phyloP scores from a whole-genome alignment of 2,888 invertebrate genomes.

The Pristionchus fissidentatus region DNA sequence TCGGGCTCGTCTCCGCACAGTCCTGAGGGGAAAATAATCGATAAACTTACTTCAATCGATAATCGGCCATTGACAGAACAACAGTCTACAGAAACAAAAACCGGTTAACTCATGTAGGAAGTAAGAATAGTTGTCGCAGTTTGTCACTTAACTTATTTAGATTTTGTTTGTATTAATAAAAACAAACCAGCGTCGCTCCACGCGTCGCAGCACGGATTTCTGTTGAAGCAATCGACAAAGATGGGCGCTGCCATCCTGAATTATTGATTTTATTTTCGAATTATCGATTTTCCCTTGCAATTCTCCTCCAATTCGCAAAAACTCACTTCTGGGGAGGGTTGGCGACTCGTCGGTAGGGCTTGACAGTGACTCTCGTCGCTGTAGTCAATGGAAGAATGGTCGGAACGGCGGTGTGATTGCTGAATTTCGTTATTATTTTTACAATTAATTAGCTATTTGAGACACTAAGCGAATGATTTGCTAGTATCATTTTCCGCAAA shows the following conservation, averaged over 20 bases:
- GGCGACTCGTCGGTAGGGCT: conserved; percentile 16
- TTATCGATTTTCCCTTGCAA: not conserved
- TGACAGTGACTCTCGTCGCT: conserved; percentile 6
- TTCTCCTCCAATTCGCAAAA: not conserved
- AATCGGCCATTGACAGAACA: too few species aligned
- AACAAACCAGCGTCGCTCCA: conserved; percentile 62
- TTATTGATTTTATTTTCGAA: not conserved
- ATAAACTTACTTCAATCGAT: too few species aligned
- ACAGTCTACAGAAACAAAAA: too few species aligned
- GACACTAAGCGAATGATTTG: too few species aligned
- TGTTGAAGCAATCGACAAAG: conserved; percentile 72
- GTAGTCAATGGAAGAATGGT: conserved; percentile 5
- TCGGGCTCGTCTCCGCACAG: conserved; percentile 66
- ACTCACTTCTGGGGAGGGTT: conserved; percentile 39
- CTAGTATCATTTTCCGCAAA: too few species aligned
- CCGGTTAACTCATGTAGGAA: too few species aligned
- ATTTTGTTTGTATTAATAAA: too few species aligned
- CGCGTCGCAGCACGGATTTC: conserved; percentile 70
- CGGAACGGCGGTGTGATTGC: not conserved
- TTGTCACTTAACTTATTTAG: too few species aligned
- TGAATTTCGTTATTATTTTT: not conserved
- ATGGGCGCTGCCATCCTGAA: conserved; percentile 57
- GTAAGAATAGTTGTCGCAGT: too few species aligned
- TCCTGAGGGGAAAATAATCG: too few species aligned
- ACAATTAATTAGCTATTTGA: not conserved